A percentile compares a stretch with the other conserved stretches of the same genome.
phyloP scores from a whole-genome alignment of 2,113 vertebrate species.

The Chamaetylas fuelleborni region DNA sequence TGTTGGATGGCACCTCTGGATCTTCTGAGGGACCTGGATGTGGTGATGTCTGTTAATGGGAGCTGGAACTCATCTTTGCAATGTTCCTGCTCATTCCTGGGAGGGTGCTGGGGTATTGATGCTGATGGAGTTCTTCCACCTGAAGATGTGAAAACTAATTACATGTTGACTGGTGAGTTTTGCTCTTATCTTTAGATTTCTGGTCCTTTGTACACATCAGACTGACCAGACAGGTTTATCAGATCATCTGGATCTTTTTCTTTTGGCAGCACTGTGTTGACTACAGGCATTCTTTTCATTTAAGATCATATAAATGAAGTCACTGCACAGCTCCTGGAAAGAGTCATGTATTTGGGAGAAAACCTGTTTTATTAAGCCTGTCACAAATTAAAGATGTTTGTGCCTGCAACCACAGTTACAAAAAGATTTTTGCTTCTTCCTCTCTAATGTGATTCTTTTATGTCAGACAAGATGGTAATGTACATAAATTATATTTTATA shows the following conservation, averaged over 20 bases:
- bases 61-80: not conserved
- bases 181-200: not conserved
- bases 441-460: not conserved
- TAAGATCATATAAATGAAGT: not conserved
- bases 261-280: not conserved
- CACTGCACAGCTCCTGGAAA: not conserved
- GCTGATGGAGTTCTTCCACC: not conserved
- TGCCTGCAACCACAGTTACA: not conserved
- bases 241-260: not conserved
- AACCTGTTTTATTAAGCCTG: conserved; percentile 2
- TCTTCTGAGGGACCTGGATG: not conserved
- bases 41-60: not conserved
- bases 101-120: not conserved
- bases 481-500: not conserved
- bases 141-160: not conserved
- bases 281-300: not conserved
- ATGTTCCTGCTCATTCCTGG: not conserved
- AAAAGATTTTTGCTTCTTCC: not conserved
- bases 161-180: not conserved
- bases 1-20: not conserved
- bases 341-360: not conserved
- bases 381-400: conserved; percentile 25
- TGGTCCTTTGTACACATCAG: not conserved
- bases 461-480: conserved; percentile 30
- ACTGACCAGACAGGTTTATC: not conserved